Conservation (phyloP, 2,888 invertebrate genomes). For the Junonia oenone region DNA sequence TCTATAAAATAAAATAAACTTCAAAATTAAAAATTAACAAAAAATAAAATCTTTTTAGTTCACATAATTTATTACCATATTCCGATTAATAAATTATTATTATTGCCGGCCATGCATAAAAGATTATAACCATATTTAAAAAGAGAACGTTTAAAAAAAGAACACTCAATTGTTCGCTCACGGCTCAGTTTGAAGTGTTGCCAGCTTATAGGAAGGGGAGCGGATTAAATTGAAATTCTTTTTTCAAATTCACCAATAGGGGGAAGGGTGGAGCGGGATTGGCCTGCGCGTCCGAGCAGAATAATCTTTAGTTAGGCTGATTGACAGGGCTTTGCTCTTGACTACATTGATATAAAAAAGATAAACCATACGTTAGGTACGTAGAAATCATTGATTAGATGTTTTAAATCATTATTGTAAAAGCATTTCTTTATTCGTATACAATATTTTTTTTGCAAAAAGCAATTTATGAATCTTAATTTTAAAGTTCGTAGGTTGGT, state of each 20-base stretch:
- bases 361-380: background rate
- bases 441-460: too few species aligned
- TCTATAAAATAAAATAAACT: too few species aligned
- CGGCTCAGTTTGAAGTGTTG: conserved; percentile 40
- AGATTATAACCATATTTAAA: conserved; percentile 10
- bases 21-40: background rate
- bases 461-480: too few species aligned
- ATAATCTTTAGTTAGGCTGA: conserved; percentile 58
- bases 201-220: conserved; percentile 62
- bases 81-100: conserved; percentile 15
- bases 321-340: conserved; percentile 44
- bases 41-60: background rate
- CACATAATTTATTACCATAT: conserved; percentile 3
- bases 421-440: too few species aligned
- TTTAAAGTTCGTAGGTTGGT: too few species aligned
- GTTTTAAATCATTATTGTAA: too few species aligned
- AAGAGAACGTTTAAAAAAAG: conserved; percentile 21
- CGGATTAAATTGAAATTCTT: conserved; percentile 73
- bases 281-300: conserved; percentile 62
- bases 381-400: too few species aligned
- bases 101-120: conserved; percentile 12
- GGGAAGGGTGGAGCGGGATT: conserved; percentile 63
- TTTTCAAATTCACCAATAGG: conserved; percentile 74
- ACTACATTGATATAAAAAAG: background rate
- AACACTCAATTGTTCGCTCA: conserved; percentile 33